Conservation (phyloP, 92 coral and sea anemone genomes). For the Heliopora coerulea region DNA sequence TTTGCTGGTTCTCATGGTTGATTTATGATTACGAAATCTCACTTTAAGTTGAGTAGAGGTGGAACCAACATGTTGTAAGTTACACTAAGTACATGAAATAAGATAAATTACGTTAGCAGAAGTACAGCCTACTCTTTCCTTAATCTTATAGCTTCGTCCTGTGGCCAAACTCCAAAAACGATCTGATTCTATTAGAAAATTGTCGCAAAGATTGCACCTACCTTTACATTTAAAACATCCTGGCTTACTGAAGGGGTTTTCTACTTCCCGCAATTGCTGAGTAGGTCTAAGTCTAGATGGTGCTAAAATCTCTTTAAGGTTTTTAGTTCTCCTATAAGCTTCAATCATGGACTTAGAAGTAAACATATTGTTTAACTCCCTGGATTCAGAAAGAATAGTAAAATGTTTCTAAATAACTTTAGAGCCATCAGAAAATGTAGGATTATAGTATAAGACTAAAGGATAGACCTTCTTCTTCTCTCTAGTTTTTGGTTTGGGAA, state of each 20-base stretch:
- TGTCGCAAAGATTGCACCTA: slow-evolving; percentile 27
- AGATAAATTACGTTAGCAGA: slow-evolving; percentile 39
- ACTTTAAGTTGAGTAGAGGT: slow-evolving; percentile 32
- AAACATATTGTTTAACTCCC: too few relatives aligned
- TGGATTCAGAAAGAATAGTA: not conserved
- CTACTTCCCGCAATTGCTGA: too few relatives aligned
- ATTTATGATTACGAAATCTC: slow-evolving; percentile 19
- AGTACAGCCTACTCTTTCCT: slow-evolving; percentile 12
- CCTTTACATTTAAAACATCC: slow-evolving; percentile 39
- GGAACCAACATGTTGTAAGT: slow-evolving; percentile 34
- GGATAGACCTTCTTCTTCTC: slow-evolving; percentile 35
- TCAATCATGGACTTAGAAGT: too few relatives aligned
- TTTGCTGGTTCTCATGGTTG: too few relatives aligned
- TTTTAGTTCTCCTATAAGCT: too few relatives aligned
- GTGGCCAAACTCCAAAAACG: slow-evolving; percentile 33
- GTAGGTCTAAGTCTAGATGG: too few relatives aligned
- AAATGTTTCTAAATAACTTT: slow-evolving; percentile 28
- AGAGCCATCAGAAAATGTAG: slow-evolving; percentile 31
- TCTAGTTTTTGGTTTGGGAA: not conserved
- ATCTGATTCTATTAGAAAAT: slow-evolving; percentile 34
- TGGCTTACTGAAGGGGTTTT: not conserved
- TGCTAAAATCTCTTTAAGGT: too few relatives aligned
- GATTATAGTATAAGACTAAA: slow-evolving; percentile 37
- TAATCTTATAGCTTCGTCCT: slow-evolving; percentile 15
- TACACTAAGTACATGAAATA: slow-evolving; percentile 27